Percentiles rank a stretch among this genome's conserved stretches.
phyloP scores from a whole-genome alignment of 2,797 vertebrate genomes.

The Gymnoscopelus microlampas region DNA sequence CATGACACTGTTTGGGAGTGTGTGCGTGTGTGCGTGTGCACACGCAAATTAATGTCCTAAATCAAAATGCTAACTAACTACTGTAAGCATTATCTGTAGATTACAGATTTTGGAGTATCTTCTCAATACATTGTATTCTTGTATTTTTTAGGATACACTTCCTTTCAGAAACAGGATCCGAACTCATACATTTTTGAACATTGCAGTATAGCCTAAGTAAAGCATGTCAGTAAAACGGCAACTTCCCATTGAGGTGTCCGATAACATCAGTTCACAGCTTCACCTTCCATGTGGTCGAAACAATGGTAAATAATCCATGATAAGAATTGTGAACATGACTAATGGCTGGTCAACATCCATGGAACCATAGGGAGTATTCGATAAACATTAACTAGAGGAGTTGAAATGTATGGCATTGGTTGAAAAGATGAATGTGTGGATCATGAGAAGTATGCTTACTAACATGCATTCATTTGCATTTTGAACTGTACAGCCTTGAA shows the following conservation, averaged over 20 bases:
- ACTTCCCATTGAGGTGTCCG: not conserved
- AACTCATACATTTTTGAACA: too few relatives aligned
- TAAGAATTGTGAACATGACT: not conserved
- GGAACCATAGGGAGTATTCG: not conserved
- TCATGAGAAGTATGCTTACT: too few relatives aligned
- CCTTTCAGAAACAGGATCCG: too few relatives aligned
- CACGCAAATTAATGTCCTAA: constrained; percentile 28
- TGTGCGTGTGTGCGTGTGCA: not conserved
- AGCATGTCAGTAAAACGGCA: too few relatives aligned
- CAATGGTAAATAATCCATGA: not conserved
- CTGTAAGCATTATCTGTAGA: not conserved
- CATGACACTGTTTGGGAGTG: too few relatives aligned
- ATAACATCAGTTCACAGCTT: not conserved
- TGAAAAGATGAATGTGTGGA: too few relatives aligned
- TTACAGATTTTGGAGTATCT: too few relatives aligned
- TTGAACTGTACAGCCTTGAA: too few relatives aligned
- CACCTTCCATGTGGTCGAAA: not conserved
- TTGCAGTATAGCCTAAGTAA: too few relatives aligned
- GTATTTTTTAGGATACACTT: too few relatives aligned
- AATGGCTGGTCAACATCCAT: not conserved
- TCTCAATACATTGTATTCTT: too few relatives aligned
- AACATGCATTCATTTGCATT: too few relatives aligned
- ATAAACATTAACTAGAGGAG: not conserved
- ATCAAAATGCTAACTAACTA: constrained; percentile 3
- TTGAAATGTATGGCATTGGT: not conserved